Base-by-base conservation (phyloP, 2,888 invertebrate species). In the Cephus nigrinus region DNA sequence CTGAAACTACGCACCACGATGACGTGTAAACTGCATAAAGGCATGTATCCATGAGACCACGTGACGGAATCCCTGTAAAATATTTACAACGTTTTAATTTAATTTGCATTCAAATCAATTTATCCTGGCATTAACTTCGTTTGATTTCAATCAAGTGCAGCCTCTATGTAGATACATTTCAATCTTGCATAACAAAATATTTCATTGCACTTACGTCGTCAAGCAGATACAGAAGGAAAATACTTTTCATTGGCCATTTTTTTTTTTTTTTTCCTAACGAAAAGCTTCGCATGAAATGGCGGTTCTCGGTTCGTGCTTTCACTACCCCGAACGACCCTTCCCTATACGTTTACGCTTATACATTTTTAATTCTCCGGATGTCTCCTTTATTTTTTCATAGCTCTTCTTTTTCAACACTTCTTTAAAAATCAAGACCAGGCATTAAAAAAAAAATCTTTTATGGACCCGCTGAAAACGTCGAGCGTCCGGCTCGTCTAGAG, bases 401-500 rank as follows among this genome's bases (percentile, higher is more conserved):
- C 55, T 55, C 23, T 23, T 55, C 55, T 23, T 23, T 55, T 23
- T 55, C 55, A 55, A 55, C 23, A 23, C 15, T 23, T 23, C 2
- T 55, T 55, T 55, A 23, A 23, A 55, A 55, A 55, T 9, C 23
- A 55, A 55, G 55, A 55, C 1, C 23, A 55, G 23, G 9, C 23
- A 23, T 55, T 15, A 55, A 55, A 55, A 34, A 15, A 55, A 40
- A 55, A 55, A 23, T 55, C 23, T 55, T 55, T 55, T 55, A 55
- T 2, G 55, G 55, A 55, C 55, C 23, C 55, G 15, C 5, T 55
- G 55, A 55, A 55, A 55, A 55, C 55, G 55, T 55, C 23, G 55
- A 55, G 55, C 55, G 55, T 55, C 23, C 23, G 55, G 55, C 40
- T 55, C 40, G 40, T 55, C 55, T 55, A 5, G 75, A 76, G 78